Evolutionary conservation across 2,797 vertebrate genomes (phyloP).

Genomic region (Dendrocincla fuliginosa): DNA sequence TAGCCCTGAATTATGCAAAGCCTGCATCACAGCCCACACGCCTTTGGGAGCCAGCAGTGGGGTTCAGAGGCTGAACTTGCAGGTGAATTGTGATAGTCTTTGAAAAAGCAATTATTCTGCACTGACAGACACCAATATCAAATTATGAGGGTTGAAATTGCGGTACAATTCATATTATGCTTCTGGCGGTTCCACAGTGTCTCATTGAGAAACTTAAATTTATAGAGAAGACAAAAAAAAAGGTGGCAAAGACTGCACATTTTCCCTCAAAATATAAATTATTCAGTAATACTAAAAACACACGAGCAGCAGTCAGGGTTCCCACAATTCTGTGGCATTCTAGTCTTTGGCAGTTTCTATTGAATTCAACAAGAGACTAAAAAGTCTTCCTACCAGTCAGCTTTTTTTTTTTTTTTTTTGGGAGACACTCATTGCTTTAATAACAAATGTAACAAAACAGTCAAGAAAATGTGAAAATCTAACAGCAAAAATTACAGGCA

Average conservation of each 20-base stretch:
- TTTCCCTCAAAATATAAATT: not conserved
- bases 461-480: not conserved
- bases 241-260: not conserved
- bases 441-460: not conserved
- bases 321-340: not conserved
- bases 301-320: not conserved
- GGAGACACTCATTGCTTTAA: not conserved
- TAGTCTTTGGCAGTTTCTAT: not conserved
- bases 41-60: not conserved
- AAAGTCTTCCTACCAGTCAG: not conserved
- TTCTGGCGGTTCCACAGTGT: not conserved
- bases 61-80: not conserved
- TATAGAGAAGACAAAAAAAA: not conserved
- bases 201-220: not conserved
- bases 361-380: not conserved
- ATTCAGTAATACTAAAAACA: not conserved
- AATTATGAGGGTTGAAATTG: not conserved
- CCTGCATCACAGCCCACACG: not conserved
- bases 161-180: not conserved
- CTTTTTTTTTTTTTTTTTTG: not conserved
- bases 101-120: slow-evolving; percentile 30
- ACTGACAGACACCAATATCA: not conserved
- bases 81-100: not conserved
- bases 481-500: not conserved
- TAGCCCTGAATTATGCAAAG: not conserved